phyloP scores from a whole-genome alignment of 2,888 invertebrate genomes.

The Drosophila aldrichi region DNA sequence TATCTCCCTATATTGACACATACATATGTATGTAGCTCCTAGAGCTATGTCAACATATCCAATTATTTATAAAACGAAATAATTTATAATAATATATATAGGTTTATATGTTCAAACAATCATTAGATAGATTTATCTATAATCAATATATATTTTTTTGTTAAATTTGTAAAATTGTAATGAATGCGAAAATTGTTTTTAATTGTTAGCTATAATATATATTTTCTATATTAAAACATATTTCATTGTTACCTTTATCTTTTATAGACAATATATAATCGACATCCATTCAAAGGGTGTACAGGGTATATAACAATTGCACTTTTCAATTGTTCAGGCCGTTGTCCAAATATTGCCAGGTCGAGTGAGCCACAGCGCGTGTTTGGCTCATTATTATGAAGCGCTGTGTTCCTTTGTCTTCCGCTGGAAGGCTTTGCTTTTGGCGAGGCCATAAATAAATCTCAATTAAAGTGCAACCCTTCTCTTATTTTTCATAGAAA shows the following conservation, averaged over 20 bases:
- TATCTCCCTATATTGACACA: too few species aligned
- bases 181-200: too few species aligned
- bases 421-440: neutral
- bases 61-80: neutral
- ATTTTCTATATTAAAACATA: neutral
- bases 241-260: neutral
- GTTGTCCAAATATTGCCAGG: slow-evolving; percentile 76
- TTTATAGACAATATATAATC: neutral
- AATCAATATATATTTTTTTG: too few species aligned
- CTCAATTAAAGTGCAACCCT: slow-evolving; percentile 81
- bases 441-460: slow-evolving; percentile 72
- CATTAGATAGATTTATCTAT: too few species aligned
- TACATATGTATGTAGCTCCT: too few species aligned
- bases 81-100: too few species aligned
- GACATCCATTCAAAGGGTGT: neutral
- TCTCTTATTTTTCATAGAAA: slow-evolving; percentile 21
- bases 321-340: slow-evolving; percentile 65
- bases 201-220: too few species aligned
- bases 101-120: too few species aligned
- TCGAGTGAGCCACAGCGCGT: slow-evolving; percentile 45
- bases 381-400: slow-evolving; percentile 76
- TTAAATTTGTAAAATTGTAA: too few species aligned
- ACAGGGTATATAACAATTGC: slow-evolving; percentile 59
- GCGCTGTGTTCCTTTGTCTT: slow-evolving; percentile 52
- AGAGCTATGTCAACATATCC: neutral